Evolutionary conservation across 2,888 invertebrate genomes (phyloP), one percentile per base, ranked within the genome.

Genomic region (Yponomeuta plumbellus): DNA sequence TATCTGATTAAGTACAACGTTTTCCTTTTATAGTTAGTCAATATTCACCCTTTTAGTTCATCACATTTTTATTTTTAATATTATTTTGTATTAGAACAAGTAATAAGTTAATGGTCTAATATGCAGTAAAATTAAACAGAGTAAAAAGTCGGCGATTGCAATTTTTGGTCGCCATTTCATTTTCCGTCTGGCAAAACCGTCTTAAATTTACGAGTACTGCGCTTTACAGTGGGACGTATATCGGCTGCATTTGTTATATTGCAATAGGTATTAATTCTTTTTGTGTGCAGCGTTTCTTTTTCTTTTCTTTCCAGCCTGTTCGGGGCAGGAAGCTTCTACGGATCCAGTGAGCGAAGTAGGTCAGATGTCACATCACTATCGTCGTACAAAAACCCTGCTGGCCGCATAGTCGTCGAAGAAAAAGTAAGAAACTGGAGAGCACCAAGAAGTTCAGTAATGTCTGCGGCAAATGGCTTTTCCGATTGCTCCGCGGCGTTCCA

Each of bases 391-490:
- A 52, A 17, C 17, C 17, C 44, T 52, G 4, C 44, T 52, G 44
- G 44, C 17, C 44, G 44, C 44, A 17, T 5, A 52, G 17, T 3
- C 17, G 17, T 17, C 44, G 17, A 52, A 52, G 17, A 17, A 52
- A 52, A 52, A 52, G 44, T 52, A 5, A 17, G 44, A 52, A 52
- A 17, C 17, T 3, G 17, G 44, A 52, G 44, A 52, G 17, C 44
- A 52, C 44, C 44, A 52, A 52, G 17, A 17, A 17, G 44, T 17
- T 52, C 17, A 17, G 17, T 58, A 22, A 11, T 13, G 17, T 20
- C 4, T 20, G 17, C 44, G 39, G 76, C 75, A 80, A 81, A 81
- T 81, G 77, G 80, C 77, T 79, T 79, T 81, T 75, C 79, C 80
- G 77, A 80, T 79, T 77, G 76, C 73, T 73, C 72, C 58, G 68